Base-by-base conservation (phyloP, 2,113 vertebrate genomes). In the Lutjanus erythropterus region DNA sequence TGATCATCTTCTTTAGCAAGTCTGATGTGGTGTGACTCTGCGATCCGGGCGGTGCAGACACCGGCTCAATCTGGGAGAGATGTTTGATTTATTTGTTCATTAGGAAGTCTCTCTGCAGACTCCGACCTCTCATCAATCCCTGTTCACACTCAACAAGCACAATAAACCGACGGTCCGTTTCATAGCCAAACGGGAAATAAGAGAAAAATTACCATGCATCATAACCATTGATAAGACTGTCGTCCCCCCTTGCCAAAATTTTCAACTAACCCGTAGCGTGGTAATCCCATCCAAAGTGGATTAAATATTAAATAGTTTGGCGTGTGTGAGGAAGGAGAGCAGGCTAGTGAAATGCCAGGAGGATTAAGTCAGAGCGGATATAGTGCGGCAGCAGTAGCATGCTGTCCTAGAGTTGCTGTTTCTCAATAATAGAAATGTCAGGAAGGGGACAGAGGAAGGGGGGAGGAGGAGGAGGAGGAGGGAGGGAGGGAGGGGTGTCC, bases 81-180 rank as follows among this genome's bases (percentile, higher is more conserved):
- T 91, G 79, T 88, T 90, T 92, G 91, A 92, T 92, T 92, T 91
- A 91, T 90, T 90, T 91, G 81, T 91, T 92, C 90, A 94, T 91
- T 92, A 93, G 83, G 42, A 78, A 67, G 67, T 78, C 84, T 80
- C 83, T 86, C 77, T 84, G 64, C 87, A 80, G 81, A 77, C 78
- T 44, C 44, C 31, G 75, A 88, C 86, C 86, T 83, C 86, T 89
- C 89, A 93, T 91, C 87, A 89, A 89, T 92, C 88, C 86, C 79
- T 82, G 85, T 86, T 91, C 88, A 80, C 84, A 86, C 78, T 83
- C 84, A 66, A 83, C 85, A 85, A 87, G 80, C 88, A 85, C 76
- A 88, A 90, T 91, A 85, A 86, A 70, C 53, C 25, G 19, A 66
- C 35, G 58, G 83, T 85, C 71, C 62, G n/a, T 69, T 76, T 81